Conservation (phyloP, 1,140 invertebrate species). For the Sinella curviseta region DNA sequence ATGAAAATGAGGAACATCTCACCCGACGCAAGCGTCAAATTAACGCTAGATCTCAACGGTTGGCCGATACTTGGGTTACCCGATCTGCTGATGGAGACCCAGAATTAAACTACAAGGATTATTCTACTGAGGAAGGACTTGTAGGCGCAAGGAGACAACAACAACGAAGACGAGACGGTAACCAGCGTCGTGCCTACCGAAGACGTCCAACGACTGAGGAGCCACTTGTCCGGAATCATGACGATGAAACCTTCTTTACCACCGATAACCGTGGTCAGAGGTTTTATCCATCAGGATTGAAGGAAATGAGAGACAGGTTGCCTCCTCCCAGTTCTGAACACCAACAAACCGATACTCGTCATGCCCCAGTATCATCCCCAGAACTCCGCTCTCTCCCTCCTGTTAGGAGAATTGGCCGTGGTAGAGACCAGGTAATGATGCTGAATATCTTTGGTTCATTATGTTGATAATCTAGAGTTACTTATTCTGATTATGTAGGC, state of each 20-base stretch:
- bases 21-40: not conserved
- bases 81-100: not conserved
- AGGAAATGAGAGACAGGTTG: not conserved
- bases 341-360: not conserved
- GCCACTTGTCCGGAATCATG: not conserved
- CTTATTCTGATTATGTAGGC: no score
- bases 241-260: conserved; percentile 9
- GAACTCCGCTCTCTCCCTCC: conserved; percentile 8
- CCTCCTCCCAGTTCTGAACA: not conserved
- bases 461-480: no score
- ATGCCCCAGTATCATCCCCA: not conserved
- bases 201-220: not conserved
- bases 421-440: conserved; percentile 14
- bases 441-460: not conserved
- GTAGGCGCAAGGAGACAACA: not conserved
- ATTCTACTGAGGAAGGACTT: conserved; percentile 4
- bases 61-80: not conserved
- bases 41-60: not conserved
- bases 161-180: not conserved
- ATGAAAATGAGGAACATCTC: not conserved
- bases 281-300: conserved; percentile 6
- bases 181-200: not conserved
- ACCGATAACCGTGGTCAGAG: not conserved
- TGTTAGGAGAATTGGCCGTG: not conserved
- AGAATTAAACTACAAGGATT: not conserved